Base-by-base conservation (phyloP, 2,888 invertebrate species). In the Drosophila robusta region DNA sequence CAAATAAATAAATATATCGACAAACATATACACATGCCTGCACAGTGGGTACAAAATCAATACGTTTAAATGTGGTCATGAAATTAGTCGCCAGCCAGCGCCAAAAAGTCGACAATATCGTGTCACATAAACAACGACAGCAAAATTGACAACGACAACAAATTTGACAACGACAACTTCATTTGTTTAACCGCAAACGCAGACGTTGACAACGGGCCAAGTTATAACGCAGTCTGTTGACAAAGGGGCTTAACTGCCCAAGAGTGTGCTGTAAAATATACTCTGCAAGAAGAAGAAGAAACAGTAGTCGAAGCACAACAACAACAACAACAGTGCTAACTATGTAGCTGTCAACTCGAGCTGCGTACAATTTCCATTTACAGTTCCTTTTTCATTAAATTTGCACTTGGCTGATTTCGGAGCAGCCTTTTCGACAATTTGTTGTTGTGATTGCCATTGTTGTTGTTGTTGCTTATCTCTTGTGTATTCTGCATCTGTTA, bases 1-100 rank as follows among this genome's bases (percentile, higher is more conserved):
- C 51, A 82, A 79, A 70, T 73, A 75, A 75, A 75, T 71, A 77
- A 66, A 77, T 71, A 58, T 38, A 55, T n/a, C 46, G 12, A 42
- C 9, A 63, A 14, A 50, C 12, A 41, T 4, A 60, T n/a, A 44
- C 12, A 54, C 2, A 41, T n/a, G n/a, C n/a, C n/a, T n/a, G n/a
- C n/a, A 9, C 16, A 58, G 12, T 44, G 18, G 34, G 58, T 63
- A 49, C 42, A 89, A 91, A 90, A 91, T 90, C 90, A 90, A 90
- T 90, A 89, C 84, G 79, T 82, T 89, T 88, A 90, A 85, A 79
- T 83, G 83, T 81, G 81, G 81, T 83, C 89, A 89, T 83, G 77
- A 81, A 82, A 82, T 82, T 82, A 82, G 81, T 79, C 64, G 77
- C 69, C 62, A 75, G 66, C 51, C 80, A 76, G 80, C 78, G 80